A percentile compares a stretch with the other conserved stretches of the same genome.
Conservation (phyloP, 2,113 vertebrate species). For the Osmerus eperlanus region DNA sequence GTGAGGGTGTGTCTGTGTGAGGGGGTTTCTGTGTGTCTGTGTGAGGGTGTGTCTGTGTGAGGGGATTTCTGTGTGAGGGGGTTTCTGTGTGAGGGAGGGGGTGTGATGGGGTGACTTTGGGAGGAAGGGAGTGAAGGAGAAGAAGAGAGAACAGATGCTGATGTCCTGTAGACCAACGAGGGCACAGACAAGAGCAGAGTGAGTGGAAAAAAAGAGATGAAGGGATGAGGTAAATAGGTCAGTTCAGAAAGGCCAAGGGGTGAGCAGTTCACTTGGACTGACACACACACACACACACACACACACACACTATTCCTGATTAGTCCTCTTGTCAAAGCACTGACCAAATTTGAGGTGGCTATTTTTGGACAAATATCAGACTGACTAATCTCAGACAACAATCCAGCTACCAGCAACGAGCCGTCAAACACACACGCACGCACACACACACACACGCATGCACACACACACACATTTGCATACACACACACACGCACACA, state of each 20-base stretch:
- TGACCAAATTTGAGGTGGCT: neutral
- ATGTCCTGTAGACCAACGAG: no score
- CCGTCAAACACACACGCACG: neutral
- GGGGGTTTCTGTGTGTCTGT: no score
- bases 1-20: no score
- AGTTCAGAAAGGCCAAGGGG: neutral
- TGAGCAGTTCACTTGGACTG: neutral
- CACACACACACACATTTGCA: no score
- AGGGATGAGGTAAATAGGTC: slow-evolving; percentile 4
- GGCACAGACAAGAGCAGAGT: neutral
- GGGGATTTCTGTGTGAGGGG: no score
- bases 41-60: no score
- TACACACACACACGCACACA: no score
- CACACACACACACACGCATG: neutral
- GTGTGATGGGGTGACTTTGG: neutral
- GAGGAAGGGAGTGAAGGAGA: neutral
- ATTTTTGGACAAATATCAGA: neutral
- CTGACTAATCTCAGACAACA: neutral
- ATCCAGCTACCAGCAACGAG: neutral
- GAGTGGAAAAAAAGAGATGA: neutral
- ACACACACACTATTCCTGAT: neutral
- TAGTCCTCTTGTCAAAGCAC: neutral
- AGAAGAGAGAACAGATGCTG: neutral
- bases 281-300: no score
- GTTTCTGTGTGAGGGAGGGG: neutral